phyloP scores from a whole-genome alignment of 2,797 vertebrate genomes.

The Rhinophrynus dorsalis region DNA sequence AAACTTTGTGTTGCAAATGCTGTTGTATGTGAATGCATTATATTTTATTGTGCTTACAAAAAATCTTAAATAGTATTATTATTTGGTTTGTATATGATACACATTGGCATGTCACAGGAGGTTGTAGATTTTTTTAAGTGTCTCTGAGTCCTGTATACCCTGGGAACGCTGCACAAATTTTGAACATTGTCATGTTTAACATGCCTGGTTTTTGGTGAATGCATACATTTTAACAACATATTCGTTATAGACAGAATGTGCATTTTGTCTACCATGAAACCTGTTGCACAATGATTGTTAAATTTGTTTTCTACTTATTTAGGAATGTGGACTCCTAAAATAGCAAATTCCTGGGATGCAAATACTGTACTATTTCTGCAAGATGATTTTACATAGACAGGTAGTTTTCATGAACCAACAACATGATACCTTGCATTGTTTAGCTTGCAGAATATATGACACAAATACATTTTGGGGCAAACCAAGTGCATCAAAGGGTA shows the following conservation, averaged over 20 bases:
- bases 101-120: no score
- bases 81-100: no score
- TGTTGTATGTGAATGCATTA: no score
- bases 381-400: neutral
- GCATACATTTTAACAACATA: neutral
- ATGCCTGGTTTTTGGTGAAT: neutral
- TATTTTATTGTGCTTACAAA: no score
- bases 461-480: no score
- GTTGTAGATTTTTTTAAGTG: no score
- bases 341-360: slow-evolving; percentile 28
- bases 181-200: neutral
- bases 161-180: no score
- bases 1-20: no score
- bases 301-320: slow-evolving; percentile 2
- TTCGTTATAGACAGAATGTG: slow-evolving; percentile 2
- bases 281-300: neutral
- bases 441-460: neutral
- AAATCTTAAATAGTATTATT: no score
- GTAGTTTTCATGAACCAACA: neutral
- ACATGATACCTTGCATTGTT: no score
- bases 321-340: slow-evolving; percentile 6
- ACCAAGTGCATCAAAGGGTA: no score
- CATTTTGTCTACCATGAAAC: neutral
- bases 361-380: neutral
- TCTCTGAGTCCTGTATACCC: no score